Percentiles rank a stretch among this genome's conserved stretches.
phyloP scores from a whole-genome alignment of 1,140 invertebrate genomes.

The Holotrichia oblita region DNA sequence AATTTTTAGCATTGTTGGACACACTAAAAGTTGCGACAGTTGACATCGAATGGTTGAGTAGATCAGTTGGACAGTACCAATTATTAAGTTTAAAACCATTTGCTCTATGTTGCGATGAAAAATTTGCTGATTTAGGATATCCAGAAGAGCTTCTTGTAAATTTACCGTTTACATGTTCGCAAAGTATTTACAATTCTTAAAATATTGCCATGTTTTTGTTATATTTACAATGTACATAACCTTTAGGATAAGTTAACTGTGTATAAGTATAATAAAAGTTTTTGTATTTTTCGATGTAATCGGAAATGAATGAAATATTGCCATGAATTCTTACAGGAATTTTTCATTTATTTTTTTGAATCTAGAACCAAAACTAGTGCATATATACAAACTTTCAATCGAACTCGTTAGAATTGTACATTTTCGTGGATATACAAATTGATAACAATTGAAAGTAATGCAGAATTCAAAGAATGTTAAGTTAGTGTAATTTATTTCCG shows the following conservation, averaged over 20 bases:
- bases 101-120: constrained; percentile 53
- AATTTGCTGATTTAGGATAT: constrained; percentile 54
- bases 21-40: constrained; percentile 54
- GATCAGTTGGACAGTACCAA: constrained; percentile 56
- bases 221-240: not conserved
- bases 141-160: constrained; percentile 50
- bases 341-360: not conserved
- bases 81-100: constrained; percentile 53
- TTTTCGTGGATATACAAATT: too few relatives aligned
- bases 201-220: not conserved
- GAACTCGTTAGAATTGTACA: too few relatives aligned
- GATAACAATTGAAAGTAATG: too few relatives aligned
- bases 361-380: too few relatives aligned
- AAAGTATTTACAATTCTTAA: constrained; percentile 1
- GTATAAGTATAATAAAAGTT: not conserved
- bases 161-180: constrained; percentile 45
- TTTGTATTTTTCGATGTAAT: not conserved
- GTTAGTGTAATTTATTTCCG: too few relatives aligned
- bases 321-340: not conserved
- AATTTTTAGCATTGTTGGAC: constrained; percentile 55
- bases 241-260: not conserved
- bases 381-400: too few relatives aligned
- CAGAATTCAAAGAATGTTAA: too few relatives aligned
- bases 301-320: too few relatives aligned
- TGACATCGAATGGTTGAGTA: constrained; percentile 58